Evolutionary conservation across 2,113 vertebrate genomes (phyloP).

Genomic region (Muntiacus muntjak): DNA sequence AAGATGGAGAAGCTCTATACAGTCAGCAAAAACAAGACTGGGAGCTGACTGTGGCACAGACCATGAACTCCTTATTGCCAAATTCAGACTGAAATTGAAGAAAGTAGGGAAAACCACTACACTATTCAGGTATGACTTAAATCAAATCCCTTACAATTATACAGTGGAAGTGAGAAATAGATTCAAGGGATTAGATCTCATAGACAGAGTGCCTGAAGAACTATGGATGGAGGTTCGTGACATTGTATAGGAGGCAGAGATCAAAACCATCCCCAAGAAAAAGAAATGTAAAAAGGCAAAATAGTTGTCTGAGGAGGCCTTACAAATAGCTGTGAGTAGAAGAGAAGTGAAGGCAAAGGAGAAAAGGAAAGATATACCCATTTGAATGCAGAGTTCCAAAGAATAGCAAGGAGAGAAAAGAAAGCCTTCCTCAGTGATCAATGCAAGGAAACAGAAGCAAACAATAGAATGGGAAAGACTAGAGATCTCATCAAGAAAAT

Average conservation of each 20-base stretch:
- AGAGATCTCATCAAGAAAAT: neutral
- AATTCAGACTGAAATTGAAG: neutral
- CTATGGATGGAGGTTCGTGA: neutral
- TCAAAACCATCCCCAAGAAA: neutral
- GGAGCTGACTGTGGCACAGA: neutral
- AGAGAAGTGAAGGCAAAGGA: neutral
- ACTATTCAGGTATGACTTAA: neutral
- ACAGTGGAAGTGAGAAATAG: neutral
- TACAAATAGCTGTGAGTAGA: neutral
- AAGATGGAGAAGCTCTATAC: neutral
- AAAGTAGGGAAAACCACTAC: neutral
- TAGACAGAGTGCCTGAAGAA: neutral
- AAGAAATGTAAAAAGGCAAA: too few relatives aligned
- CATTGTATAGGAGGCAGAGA: neutral
- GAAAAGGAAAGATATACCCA: neutral
- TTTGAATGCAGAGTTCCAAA: neutral
- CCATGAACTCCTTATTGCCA: neutral
- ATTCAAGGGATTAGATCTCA: neutral
- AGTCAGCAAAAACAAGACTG: neutral
- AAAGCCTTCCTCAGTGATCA: neutral
- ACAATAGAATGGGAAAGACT: neutral
- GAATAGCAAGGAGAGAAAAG: neutral
- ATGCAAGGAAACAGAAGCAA: neutral
- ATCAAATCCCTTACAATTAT: neutral
- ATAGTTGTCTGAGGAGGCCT: too few relatives aligned